Evolutionary conservation across 2,888 invertebrate species (phyloP), one percentile per base, ranked within the genome.

Genomic region (Lasioglossum calceatum): DNA sequence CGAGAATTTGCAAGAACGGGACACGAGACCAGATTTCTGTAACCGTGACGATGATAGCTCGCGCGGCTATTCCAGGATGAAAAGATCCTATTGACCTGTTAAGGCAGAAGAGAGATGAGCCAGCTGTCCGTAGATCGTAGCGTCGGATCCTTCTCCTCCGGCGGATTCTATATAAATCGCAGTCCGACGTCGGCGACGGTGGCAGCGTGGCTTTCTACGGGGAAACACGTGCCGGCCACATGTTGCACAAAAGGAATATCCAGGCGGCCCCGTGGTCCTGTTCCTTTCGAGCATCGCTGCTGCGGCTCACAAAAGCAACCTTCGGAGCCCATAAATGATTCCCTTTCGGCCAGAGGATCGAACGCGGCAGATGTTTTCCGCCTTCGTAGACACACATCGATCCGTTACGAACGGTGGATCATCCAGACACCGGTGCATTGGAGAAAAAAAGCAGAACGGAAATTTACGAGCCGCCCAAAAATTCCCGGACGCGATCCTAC

Each of bases 141-240:
- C 77, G 88, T n/a, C 16, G 19, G 79, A 87, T 90, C 82, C 78
- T 88, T 58, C 73, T 73, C 71, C 84, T 80, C 70, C 86, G 36
- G 77, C 87, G 76, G 89, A 92, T 93, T 90, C 90, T 90, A 80
- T 89, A 92, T 92, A 92, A 92, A 93, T 92, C 92, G 90, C 89
- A 80, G 67, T 36, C 67, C 36, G 67, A 32, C 82, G 79, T 86
- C 89, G 70, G 70, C 70, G 70, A 36, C 70, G 70, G 67, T 36
- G 67, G 36, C 70, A 23, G 39, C 70, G 75, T 87, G 90, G 88
- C 88, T 90, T 87, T 89, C 84, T 90, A 88, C 87, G 84, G 82
- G 91, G 92, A 94, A 94, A 95, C 95, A 95, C 95, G 95, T 95
- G 95, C 93, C 94, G 80, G 92, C 94, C 95, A 95, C 95, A 95